Evolutionary conservation across 2,113 vertebrate genomes (phyloP), one percentile per base, ranked within the genome.

Genomic region (Silurus glanis): DNA sequence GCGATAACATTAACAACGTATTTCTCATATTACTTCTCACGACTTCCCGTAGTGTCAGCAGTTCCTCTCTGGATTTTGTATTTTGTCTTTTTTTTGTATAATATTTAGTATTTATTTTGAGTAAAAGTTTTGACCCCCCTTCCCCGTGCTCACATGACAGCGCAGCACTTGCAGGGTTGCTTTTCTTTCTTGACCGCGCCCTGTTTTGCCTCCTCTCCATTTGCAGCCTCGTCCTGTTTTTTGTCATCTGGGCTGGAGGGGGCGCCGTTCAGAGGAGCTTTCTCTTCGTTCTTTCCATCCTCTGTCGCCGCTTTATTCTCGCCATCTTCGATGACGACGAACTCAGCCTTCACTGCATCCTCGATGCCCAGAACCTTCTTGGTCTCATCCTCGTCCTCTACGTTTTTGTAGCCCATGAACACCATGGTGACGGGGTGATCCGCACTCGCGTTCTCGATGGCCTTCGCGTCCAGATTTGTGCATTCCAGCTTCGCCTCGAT

Each of bases 381-480:
- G 92, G 92, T 96, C 90, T 98, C 97, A 0, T 95, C 93, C 92
- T 98, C 97, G 0, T 97, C 97, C 90, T 99, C 98, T 58, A 99
- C 96, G 0, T 97, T 97, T 93, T 98, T 97, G 94, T 98, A 99
- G 56, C 98, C 98, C 97, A 99, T 98, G 94, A 99, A 99, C 90
- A 99, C 97, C 96, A 99, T 96, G 89, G 98, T 99, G 91, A 99
- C 96, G 0, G 97, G 97, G 82, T 97, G 96, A 85, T 99, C 97
- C n/a, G 92, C 96, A 76, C 96, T 96, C 0, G 97, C 93, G 80
- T 96, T 94, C 5, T 86, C 85, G 5, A 94, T 94, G 0, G 91
- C 88, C 0, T 74, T 84, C 3, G 89, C 92, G 83, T 95, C 95
- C 0, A 95, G 94, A 58, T 90, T 95, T 45, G 95, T 93, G 78